Evolutionary conservation across 2,888 invertebrate genomes (phyloP).

Genomic region (Drosophila picticornis): DNA sequence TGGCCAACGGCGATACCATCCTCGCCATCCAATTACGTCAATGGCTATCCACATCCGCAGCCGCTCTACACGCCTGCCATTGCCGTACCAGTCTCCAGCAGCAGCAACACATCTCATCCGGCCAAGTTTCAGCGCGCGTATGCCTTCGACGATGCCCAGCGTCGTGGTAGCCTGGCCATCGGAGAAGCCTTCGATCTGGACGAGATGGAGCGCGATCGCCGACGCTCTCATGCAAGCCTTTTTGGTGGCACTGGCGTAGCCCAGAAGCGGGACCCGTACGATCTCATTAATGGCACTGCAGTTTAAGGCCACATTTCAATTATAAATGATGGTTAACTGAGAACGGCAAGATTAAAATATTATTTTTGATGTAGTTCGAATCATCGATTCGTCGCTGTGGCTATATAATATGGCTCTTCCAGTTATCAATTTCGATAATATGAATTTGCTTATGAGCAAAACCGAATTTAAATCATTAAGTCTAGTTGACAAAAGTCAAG

Average conservation of each 20-base stretch:
- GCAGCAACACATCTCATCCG: slow-evolving; percentile 21
- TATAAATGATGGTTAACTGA: not conserved
- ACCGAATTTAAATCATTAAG: not conserved
- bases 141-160: slow-evolving; percentile 81
- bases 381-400: not conserved
- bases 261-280: slow-evolving; percentile 74
- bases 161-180: slow-evolving; percentile 66
- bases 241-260: slow-evolving; percentile 61
- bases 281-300: slow-evolving; percentile 84
- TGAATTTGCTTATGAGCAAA: not conserved
- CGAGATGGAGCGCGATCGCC: slow-evolving; percentile 84
- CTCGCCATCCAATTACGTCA: slow-evolving; percentile 82
- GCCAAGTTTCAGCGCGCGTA: slow-evolving; percentile 81
- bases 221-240: slow-evolving; percentile 85
- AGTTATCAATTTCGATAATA: not conserved
- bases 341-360: not conserved
- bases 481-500: not conserved
- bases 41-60: slow-evolving; percentile 62
- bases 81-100: slow-evolving; percentile 21
- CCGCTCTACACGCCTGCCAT: slow-evolving; percentile 58
- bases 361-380: not conserved
- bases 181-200: slow-evolving; percentile 83
- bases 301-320: slow-evolving; percentile 62
- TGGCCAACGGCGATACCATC: slow-evolving; percentile 85
- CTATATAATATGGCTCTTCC: not conserved